Evolutionary conservation across 2,888 invertebrate genomes (phyloP).

Genomic region (Poecilobothrus nobilitatus): DNA sequence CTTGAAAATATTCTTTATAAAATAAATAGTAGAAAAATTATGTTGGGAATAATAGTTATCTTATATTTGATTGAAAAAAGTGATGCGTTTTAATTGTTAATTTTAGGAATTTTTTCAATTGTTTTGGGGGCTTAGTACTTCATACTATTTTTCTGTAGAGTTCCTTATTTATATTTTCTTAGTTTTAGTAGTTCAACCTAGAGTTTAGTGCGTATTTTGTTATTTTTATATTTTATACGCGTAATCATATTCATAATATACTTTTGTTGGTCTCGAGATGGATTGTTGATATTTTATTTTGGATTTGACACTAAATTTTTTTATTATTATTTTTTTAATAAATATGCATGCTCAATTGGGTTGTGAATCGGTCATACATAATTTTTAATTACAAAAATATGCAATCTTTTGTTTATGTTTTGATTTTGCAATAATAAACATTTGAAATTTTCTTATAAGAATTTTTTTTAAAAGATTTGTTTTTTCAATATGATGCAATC

Average conservation of each 20-base stretch:
- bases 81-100: too few species aligned
- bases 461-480: background rate
- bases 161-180: too few species aligned
- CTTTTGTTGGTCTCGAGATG: background rate
- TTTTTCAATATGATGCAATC: background rate
- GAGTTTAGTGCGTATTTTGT: background rate
- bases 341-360: constrained; percentile 48
- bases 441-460: background rate
- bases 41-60: too few species aligned
- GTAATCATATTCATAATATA: background rate
- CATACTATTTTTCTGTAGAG: too few species aligned
- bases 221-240: background rate
- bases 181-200: too few species aligned
- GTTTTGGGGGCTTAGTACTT: too few species aligned
- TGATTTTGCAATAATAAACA: constrained; percentile 4
- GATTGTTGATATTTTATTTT: background rate
- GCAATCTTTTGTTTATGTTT: constrained; percentile 7
- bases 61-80: too few species aligned
- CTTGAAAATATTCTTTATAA: too few species aligned
- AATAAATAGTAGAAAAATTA: too few species aligned
- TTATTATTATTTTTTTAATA: constrained; percentile 19
- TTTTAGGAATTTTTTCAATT: too few species aligned
- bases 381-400: constrained; percentile 8
- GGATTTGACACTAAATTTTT: background rate
- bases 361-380: constrained; percentile 21